Percentiles rank a stretch among this genome's conserved stretches.
These are phyloP conservation scores for Chirona hameri DNA, from an alignment of 2,888 invertebrate species.

Conservation along the genomic window DNA sequence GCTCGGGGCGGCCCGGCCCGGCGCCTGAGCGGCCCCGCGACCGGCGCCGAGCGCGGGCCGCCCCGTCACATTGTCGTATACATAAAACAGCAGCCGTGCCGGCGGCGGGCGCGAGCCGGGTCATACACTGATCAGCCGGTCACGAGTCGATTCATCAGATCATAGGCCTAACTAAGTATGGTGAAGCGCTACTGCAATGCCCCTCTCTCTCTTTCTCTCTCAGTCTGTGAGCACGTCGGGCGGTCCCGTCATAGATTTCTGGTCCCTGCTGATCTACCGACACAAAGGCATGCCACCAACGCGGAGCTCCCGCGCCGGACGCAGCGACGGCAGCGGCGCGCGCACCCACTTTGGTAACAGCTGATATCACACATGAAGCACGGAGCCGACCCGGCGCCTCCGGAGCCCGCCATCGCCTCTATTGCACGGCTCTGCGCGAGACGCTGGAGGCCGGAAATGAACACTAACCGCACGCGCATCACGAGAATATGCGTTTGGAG, in stretches of 20 bases:
- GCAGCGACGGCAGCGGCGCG: background rate
- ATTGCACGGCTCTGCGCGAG: background rate
- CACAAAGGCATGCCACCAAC: background rate
- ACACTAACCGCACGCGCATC: background rate
- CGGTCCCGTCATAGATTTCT: background rate
- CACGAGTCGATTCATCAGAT: background rate
- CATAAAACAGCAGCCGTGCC: background rate
- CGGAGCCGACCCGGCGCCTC: background rate
- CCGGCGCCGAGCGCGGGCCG: background rate
- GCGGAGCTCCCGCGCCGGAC: background rate
- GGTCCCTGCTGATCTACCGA: constrained; percentile 1
- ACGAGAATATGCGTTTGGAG: constrained; percentile 28
- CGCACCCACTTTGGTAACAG: constrained; percentile 22
- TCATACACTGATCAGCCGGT: background rate
- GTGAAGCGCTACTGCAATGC: background rate
- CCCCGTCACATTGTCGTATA: background rate
- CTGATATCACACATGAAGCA: constrained; percentile 22
- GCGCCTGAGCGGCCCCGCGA: too few species aligned
- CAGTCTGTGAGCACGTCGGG: background rate
- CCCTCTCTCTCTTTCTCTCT: too few species aligned
- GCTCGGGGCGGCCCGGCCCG: too few species aligned
- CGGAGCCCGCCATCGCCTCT: background rate
- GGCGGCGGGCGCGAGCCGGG: background rate
- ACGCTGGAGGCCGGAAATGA: background rate
- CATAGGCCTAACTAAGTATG: background rate